Conservation (phyloP, 2,113 vertebrate species). For the Salvelinus sp. region DNA sequence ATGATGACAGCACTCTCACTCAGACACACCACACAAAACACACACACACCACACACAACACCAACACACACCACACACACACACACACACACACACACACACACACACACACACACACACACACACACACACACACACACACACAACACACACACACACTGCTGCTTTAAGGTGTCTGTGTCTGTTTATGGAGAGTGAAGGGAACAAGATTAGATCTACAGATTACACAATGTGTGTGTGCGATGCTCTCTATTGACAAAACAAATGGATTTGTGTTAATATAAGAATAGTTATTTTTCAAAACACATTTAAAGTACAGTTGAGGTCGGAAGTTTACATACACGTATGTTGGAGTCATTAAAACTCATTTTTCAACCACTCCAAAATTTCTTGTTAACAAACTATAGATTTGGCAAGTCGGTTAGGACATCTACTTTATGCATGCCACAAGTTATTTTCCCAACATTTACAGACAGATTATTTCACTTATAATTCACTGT, state of each 20-base stretch:
- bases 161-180: no score
- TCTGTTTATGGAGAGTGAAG: no score
- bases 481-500: no score
- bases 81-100: neutral
- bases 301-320: no score
- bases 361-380: no score
- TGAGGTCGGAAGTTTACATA: no score
- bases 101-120: slow-evolving; percentile 28
- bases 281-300: neutral
- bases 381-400: no score
- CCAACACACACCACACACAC: slow-evolving; percentile 22
- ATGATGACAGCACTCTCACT: neutral
- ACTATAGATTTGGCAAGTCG: no score
- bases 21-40: slow-evolving; percentile 10
- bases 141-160: neutral
- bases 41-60: slow-evolving; percentile 42
- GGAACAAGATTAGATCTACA: neutral
- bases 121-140: neutral
- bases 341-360: no score
- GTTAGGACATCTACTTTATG: no score
- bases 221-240: neutral
- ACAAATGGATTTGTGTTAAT: neutral
- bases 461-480: no score
- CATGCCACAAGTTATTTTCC: no score
- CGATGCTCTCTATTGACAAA: neutral